Evolutionary conservation across 1,140 invertebrate species (phyloP).

Genomic region (Sitobion miscanthi): DNA sequence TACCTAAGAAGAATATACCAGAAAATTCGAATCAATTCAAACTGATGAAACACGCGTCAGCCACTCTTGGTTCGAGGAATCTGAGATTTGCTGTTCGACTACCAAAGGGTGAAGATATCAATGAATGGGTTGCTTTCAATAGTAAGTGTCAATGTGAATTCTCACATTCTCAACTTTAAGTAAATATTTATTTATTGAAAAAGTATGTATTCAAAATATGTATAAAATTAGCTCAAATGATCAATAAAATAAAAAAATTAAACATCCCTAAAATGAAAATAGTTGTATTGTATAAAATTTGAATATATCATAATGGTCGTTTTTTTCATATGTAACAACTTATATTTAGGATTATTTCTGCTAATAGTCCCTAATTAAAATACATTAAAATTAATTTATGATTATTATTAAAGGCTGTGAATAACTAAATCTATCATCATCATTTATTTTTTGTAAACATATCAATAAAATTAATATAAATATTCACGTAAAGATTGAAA

Average conservation of each 20-base stretch:
- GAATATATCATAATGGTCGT: not conserved
- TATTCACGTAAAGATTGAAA: too few species aligned
- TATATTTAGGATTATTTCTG: not conserved
- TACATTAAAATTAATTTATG: not conserved
- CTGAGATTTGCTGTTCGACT: conserved; percentile 93
- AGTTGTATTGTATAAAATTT: not conserved
- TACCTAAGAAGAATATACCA: conserved; percentile 98
- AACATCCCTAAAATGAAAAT: not conserved
- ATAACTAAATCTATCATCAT: not conserved
- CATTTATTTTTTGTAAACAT: too few species aligned
- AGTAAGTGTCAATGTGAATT: conserved; percentile 72
- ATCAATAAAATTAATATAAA: too few species aligned
- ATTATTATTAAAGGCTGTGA: not conserved
- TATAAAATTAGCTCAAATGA: not conserved
- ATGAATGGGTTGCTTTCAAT: conserved; percentile 99
- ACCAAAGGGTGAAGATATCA: conserved; percentile 98
- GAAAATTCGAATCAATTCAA: conserved; percentile 99
- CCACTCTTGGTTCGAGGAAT: conserved; percentile 98
- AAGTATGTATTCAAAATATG: not conserved
- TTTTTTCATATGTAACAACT: too few species aligned
- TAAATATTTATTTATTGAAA: not conserved
- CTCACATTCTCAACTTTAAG: not conserved
- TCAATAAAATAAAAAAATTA: not conserved
- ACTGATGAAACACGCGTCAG: conserved; percentile 98
- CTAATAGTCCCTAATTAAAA: not conserved